Percentiles rank a stretch among this genome's conserved stretches.
phyloP scores from a whole-genome alignment of 2,888 invertebrate genomes.

The Noctua janthe region DNA sequence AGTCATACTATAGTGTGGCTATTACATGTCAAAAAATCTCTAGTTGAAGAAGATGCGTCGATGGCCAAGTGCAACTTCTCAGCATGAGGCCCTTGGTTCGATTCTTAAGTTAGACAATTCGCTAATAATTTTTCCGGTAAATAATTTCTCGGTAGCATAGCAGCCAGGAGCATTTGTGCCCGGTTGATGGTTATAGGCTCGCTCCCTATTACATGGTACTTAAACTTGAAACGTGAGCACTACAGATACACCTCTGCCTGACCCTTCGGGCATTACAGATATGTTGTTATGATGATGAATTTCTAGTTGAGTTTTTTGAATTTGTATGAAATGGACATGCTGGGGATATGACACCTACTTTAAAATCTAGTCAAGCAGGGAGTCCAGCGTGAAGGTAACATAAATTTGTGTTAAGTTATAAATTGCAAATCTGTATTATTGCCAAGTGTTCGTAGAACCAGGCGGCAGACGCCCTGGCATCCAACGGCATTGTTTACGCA shows the following conservation, averaged over 20 bases:
- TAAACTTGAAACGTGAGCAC: not conserved
- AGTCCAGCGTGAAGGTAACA: slow-evolving; percentile 33
- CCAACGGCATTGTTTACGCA: slow-evolving; percentile 61
- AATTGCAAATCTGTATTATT: slow-evolving; percentile 56
- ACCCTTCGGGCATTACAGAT: not conserved
- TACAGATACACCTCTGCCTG: not conserved
- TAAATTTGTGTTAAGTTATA: slow-evolving; percentile 47
- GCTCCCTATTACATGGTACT: not conserved
- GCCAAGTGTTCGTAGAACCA: slow-evolving; percentile 66
- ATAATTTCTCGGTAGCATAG: not conserved
- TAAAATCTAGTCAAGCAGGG: slow-evolving; percentile 30
- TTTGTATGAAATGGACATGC: not conserved
- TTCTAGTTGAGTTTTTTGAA: not conserved
- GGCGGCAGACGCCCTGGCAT: slow-evolving; percentile 61
- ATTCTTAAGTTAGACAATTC: not conserved
- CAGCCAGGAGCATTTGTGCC: not conserved
- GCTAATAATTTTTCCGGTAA: not conserved
- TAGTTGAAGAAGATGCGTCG: not conserved
- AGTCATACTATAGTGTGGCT: not conserved
- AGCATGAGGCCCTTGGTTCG: not conserved
- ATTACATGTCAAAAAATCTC: not conserved
- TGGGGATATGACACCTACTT: slow-evolving; percentile 19
- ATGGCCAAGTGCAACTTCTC: not conserved
- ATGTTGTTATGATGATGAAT: not conserved
- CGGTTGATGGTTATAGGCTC: not conserved